Conservation (phyloP, 2,888 invertebrate species). For the Gibbula magus region DNA sequence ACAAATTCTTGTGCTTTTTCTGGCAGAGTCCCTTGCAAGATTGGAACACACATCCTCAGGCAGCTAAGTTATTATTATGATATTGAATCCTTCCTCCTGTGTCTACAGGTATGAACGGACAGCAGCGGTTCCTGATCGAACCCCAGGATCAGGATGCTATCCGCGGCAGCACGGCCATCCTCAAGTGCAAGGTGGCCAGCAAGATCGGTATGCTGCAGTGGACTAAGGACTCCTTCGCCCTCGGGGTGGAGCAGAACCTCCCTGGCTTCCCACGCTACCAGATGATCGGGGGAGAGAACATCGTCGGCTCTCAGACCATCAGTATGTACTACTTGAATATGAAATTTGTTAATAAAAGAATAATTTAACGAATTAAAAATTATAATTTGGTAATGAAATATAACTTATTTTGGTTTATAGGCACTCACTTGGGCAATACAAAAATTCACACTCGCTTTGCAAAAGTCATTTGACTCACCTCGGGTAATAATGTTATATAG, state of each 20-base stretch:
- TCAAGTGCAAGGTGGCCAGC: constrained; percentile 92
- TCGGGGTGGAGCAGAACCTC: constrained; percentile 91
- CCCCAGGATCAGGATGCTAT: constrained; percentile 93
- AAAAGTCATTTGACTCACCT: too few relatives aligned
- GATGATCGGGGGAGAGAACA: constrained; percentile 88
- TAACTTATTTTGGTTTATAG: too few relatives aligned
- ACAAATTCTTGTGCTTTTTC: too few relatives aligned
- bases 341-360: too few relatives aligned
- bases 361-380: too few relatives aligned
- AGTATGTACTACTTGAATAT: constrained; percentile 32
- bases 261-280: constrained; percentile 94
- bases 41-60: too few relatives aligned
- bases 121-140: constrained; percentile 93
- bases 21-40: too few relatives aligned
- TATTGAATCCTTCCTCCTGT: not conserved
- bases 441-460: too few relatives aligned
- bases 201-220: constrained; percentile 94
- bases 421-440: too few relatives aligned
- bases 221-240: constrained; percentile 97
- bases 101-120: constrained; percentile 63
- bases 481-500: too few relatives aligned
- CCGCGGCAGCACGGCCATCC: constrained; percentile 89
- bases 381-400: too few relatives aligned
- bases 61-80: too few relatives aligned
- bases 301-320: constrained; percentile 28